Evolutionary conservation across 2,113 vertebrate genomes (phyloP).

Genomic region (Telmatochromis brichardi): DNA sequence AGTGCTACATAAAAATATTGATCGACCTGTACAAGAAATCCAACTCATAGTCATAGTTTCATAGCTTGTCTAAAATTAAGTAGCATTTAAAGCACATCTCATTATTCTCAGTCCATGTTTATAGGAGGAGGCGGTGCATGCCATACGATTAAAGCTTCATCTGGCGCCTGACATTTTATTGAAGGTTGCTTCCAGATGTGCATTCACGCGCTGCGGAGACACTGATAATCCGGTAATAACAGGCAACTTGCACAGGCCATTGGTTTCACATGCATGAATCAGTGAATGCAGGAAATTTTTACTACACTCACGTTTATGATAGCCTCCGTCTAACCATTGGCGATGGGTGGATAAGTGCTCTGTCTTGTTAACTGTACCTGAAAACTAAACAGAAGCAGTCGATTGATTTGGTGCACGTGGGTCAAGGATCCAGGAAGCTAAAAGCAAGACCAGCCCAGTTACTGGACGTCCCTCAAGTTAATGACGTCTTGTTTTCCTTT

Average conservation of each 20-base stretch:
- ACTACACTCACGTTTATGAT: not conserved
- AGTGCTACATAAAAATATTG: not conserved
- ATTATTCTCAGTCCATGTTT: not conserved
- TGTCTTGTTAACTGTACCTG: not conserved
- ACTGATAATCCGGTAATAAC: not conserved
- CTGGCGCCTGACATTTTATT: conserved; percentile 9
- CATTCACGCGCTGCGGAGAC: not conserved
- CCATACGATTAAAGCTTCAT: conserved; percentile 10
- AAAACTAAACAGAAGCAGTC: not conserved
- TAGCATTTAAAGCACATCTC: not conserved
- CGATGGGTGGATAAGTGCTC: not conserved
- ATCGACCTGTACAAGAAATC: not conserved
- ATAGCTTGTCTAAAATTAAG: not conserved
- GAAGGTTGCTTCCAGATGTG: conserved; percentile 5
- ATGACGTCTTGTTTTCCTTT: not conserved
- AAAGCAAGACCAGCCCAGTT: not conserved
- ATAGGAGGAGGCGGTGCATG: not conserved
- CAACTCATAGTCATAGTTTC: not conserved
- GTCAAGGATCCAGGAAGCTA: not conserved
- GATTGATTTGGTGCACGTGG: not conserved
- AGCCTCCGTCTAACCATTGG: not conserved
- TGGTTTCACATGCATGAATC: not conserved
- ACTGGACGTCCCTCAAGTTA: not conserved
- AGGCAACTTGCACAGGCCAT: not conserved
- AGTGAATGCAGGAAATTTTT: not conserved